Evolutionary conservation across 2,113 vertebrate genomes (phyloP).

Genomic region (Nipponia nippon): DNA sequence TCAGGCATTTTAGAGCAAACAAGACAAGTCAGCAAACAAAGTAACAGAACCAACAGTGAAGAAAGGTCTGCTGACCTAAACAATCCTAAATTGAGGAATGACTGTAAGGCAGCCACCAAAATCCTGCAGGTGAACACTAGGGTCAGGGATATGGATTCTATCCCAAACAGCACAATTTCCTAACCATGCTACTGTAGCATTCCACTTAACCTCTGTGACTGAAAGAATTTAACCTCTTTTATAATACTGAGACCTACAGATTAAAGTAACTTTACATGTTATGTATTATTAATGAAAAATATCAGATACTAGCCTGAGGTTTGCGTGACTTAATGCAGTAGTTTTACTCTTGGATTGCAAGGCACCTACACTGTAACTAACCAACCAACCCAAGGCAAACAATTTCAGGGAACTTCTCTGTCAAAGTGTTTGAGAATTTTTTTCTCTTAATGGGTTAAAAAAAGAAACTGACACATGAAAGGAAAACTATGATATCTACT

Average conservation of each 20-base stretch:
- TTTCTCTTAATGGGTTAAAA: not conserved
- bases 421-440: not conserved
- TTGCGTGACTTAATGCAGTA: not conserved
- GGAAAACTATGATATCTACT: not conserved
- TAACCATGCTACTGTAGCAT: not conserved
- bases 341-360: not conserved
- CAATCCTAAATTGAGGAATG: not conserved
- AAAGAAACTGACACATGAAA: not conserved
- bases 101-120: not conserved
- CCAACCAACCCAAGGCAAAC: not conserved
- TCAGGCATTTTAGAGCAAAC: not conserved
- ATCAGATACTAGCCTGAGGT: not conserved
- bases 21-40: not conserved
- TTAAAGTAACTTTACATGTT: not conserved
- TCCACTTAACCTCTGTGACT: not conserved
- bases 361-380: not conserved
- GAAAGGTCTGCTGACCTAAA: not conserved
- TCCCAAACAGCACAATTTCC: not conserved
- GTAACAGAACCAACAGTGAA: not conserved
- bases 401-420: not conserved
- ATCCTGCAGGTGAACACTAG: not conserved
- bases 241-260: not conserved
- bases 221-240: not conserved
- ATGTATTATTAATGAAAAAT: not conserved
- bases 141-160: not conserved